Base-by-base conservation (phyloP, 2,888 invertebrate species). In the Gandaritis pyraliata region DNA sequence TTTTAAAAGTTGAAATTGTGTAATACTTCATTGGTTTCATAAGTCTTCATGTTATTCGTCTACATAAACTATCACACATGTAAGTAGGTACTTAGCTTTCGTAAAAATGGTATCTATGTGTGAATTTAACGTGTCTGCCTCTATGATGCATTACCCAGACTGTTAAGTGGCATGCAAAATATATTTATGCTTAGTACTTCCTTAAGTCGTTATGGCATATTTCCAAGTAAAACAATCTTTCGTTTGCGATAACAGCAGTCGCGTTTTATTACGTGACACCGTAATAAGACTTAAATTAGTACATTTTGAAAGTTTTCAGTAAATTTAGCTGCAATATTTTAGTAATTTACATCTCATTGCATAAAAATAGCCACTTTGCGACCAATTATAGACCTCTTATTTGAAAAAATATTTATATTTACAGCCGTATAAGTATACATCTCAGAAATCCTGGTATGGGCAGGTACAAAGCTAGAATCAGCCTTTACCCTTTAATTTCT, bases 141-240 rank as follows among this genome's bases (percentile, higher is more conserved):
- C 71, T 74, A 81, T 88, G 87, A 90, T 85, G 86, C 84, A 90
- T 86, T 74, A 81, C 77, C 74, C 77, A 72, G 82, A 78, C 86
- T 87, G 88, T 84, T 92, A 92, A 91, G 91, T 90, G 86, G 88
- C 87, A 91, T 90, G 88, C 90, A 89, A 87, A 90, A 88, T 90
- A 83, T 90, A 90, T 90, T 89, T 90, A 88, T 90, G 90, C 86
- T 86, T 88, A 82, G 87, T 87, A 86, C 87, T 90, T 89, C 88
- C 90, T 88, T 90, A 80, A 77, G 83, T 81, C 86, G 85, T 91
- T 90, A 90, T 91, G 91, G 91, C 91, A 80, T 71, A 62, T 72
- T 75, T 86, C 91, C 91, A 92, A 92, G 80, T 89, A 79, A 91
- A 91, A 90, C 90, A 92, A 90, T 90, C 88, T 90, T 87, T 85